These are phyloP conservation scores for Palaemon carinicauda DNA, from an alignment of 1,140 invertebrate species.

Conservation along the genomic window DNA sequence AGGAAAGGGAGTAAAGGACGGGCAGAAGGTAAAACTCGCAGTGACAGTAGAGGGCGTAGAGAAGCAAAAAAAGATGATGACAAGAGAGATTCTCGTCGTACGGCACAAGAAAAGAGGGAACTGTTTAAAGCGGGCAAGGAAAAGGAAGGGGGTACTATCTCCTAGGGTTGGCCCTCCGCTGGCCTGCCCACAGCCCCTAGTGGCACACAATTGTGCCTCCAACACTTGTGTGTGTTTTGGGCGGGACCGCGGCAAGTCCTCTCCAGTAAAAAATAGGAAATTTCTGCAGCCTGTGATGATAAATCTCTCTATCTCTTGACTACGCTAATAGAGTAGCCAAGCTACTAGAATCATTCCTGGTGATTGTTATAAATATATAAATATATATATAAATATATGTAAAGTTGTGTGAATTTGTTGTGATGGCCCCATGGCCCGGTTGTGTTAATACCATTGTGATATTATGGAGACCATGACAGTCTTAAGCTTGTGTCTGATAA, in stretches of 20 bases:
- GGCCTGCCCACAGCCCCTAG: slow-evolving; percentile 40
- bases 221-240: slow-evolving; percentile 51
- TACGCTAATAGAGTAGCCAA: slow-evolving; percentile 42
- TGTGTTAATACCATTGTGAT: slow-evolving; percentile 55
- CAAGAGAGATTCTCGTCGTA: slow-evolving; percentile 41
- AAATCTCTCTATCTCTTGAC: slow-evolving; percentile 31
- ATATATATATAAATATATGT: slow-evolving; percentile 35
- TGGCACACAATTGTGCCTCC: slow-evolving; percentile 44
- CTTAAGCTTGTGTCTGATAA: slow-evolving; percentile 47
- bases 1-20: slow-evolving; percentile 45
- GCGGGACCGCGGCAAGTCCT: slow-evolving; percentile 44
- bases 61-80: slow-evolving; percentile 41
- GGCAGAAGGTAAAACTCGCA: slow-evolving; percentile 27
- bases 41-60: slow-evolving; percentile 49
- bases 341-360: slow-evolving; percentile 55
- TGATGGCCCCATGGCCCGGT: slow-evolving; percentile 51
- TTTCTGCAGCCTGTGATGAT: slow-evolving; percentile 46
- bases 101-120: slow-evolving; percentile 59
- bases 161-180: slow-evolving; percentile 51
- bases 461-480: slow-evolving; percentile 55
- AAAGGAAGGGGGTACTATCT: slow-evolving; percentile 31
- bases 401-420: slow-evolving; percentile 51
- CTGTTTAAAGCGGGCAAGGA: slow-evolving; percentile 57
- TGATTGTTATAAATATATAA: background rate
- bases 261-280: slow-evolving; percentile 33